phyloP scores from a whole-genome alignment of 2,888 invertebrate species.

The Oxycera nigricornis region DNA sequence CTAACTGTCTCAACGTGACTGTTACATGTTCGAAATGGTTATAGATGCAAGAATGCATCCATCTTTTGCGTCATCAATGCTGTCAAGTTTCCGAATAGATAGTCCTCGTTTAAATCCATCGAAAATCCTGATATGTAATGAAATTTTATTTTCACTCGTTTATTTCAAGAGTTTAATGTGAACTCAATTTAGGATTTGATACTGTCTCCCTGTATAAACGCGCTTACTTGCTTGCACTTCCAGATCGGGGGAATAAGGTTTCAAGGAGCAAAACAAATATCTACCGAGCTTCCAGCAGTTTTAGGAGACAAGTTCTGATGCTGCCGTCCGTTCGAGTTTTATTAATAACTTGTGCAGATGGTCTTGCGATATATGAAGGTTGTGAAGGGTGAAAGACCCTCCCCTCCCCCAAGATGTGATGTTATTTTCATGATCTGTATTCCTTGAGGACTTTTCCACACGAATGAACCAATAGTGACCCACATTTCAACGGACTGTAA shows the following conservation, averaged over 20 bases:
- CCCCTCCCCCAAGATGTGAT: too few species aligned
- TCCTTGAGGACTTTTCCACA: too few species aligned
- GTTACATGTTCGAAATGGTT: neutral
- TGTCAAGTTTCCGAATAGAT: neutral
- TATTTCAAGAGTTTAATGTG: slow-evolving; percentile 1
- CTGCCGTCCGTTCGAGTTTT: neutral
- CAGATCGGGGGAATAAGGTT: neutral
- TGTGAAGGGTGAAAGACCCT: too few species aligned
- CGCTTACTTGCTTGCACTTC: neutral
- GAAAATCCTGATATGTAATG: slow-evolving; percentile 20
- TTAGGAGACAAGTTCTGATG: slow-evolving; percentile 8
- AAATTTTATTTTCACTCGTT: slow-evolving; percentile 3
- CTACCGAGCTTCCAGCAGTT: neutral
- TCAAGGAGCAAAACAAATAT: slow-evolving; percentile 30
- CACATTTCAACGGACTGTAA: too few species aligned
- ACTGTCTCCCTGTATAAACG: neutral
- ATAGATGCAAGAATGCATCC: too few species aligned
- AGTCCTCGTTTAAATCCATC: slow-evolving; percentile 12
- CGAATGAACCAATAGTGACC: too few species aligned
- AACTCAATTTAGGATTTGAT: neutral
- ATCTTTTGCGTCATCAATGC: neutral
- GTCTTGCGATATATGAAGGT: too few species aligned
- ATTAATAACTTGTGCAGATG: neutral
- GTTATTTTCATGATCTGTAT: too few species aligned
- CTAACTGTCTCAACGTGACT: neutral